These are phyloP conservation scores for Rhaphigaster nebulosa DNA, from an alignment of 2,888 invertebrate genomes.

Conservation along the genomic window DNA sequence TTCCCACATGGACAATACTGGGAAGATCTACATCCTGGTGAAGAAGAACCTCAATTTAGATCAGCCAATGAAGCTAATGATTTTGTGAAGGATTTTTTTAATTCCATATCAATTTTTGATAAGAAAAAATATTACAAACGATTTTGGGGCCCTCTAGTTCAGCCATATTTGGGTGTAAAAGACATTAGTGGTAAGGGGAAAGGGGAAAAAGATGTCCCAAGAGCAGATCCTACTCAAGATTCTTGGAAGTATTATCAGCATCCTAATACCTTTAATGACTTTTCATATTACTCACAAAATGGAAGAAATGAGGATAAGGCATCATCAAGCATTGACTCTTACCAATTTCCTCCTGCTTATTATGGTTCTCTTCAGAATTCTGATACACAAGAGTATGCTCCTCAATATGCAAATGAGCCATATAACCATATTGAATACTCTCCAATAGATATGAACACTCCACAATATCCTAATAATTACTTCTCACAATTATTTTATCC, in stretches of 20 bases:
- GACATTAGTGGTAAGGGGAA: neutral
- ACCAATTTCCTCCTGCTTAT: neutral
- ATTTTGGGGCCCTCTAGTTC: slow-evolving; percentile 55
- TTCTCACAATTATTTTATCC: neutral
- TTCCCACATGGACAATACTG: neutral
- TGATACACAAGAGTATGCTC: neutral
- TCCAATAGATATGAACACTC: neutral
- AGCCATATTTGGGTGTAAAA: slow-evolving; percentile 53
- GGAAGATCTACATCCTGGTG: neutral
- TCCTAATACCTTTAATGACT: neutral
- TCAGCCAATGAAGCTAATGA: slow-evolving; percentile 50
- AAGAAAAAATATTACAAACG: slow-evolving; percentile 55
- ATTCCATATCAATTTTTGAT: slow-evolving; percentile 55
- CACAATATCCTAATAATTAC: neutral
- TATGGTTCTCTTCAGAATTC: neutral
- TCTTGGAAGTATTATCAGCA: slow-evolving; percentile 44
- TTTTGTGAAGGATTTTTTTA: slow-evolving; percentile 55
- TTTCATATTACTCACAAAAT: neutral
- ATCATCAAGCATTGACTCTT: neutral
- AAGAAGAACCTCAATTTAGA: slow-evolving; percentile 50
- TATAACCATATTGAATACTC: neutral
- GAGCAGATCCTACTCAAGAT: neutral
- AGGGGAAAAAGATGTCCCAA: neutral
- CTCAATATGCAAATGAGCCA: neutral
- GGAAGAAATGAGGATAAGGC: neutral